Evolutionary conservation across 2,113 vertebrate genomes (phyloP).

Genomic region (Oxygymnocypris stewartii): DNA sequence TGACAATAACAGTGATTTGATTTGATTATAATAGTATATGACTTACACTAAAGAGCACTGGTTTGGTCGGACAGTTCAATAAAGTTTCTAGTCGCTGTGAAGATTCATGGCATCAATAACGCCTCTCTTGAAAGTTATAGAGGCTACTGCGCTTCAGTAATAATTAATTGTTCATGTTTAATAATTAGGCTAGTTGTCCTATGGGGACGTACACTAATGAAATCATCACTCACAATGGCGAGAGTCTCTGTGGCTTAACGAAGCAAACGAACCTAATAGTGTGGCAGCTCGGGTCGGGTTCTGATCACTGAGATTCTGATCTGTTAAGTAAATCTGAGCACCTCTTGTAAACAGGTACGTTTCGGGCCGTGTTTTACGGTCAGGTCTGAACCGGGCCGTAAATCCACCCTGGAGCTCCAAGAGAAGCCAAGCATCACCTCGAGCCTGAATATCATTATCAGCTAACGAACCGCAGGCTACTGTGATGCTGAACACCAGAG

Average conservation of each 20-base stretch:
- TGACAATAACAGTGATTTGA: too few species aligned
- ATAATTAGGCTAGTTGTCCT: conserved; percentile 9
- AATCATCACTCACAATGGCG: background rate
- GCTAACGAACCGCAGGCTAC: background rate
- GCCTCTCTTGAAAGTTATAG: background rate
- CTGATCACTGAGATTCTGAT: background rate
- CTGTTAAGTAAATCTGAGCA: background rate
- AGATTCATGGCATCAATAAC: conserved; percentile 34
- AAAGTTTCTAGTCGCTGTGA: background rate
- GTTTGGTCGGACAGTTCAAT: background rate
- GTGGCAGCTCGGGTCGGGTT: background rate
- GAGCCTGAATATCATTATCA: background rate
- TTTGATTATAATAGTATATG: background rate
- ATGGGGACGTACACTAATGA: background rate
- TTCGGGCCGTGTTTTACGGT: background rate
- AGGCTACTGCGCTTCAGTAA: background rate
- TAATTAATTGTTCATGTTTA: conserved; percentile 20
- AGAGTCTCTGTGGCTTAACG: background rate
- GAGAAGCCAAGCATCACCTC: background rate
- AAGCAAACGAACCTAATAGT: background rate
- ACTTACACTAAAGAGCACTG: background rate
- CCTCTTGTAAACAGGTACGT: background rate
- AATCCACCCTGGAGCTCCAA: conserved; percentile 1
- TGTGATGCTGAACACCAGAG: background rate
- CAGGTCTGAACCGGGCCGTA: background rate